A percentile compares a stretch with the other conserved stretches of the same genome.
These are phyloP conservation scores for Oryctes rhinoceros DNA, from an alignment of 1,140 invertebrate genomes.

Conservation along the genomic window DNA sequence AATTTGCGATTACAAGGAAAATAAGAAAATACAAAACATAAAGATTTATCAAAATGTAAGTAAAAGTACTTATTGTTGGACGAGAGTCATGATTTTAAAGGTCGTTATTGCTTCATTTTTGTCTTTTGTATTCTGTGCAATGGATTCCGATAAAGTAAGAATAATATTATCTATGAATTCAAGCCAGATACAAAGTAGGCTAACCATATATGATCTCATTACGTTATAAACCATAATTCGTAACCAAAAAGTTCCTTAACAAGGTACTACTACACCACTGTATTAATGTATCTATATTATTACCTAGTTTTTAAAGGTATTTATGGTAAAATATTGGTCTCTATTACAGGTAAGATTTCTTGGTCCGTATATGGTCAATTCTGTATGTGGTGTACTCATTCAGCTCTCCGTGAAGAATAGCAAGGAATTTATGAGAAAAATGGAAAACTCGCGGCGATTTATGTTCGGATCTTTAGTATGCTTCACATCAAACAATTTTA, in stretches of 20 bases:
- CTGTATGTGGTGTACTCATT: slow-evolving; percentile 12
- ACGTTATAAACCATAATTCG: too few species aligned
- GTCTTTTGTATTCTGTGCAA: too few species aligned
- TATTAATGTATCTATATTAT: too few species aligned
- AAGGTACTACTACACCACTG: too few species aligned
- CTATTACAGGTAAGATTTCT: slow-evolving; percentile 15
- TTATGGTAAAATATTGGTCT: background rate
- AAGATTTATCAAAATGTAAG: slow-evolving; percentile 25
- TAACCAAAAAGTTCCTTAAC: too few species aligned
- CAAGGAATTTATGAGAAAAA: slow-evolving; percentile 35
- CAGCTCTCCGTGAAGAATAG: background rate
- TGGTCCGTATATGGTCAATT: background rate
- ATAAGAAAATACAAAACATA: slow-evolving; percentile 21
- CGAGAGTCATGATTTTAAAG: too few species aligned
- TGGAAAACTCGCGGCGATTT: slow-evolving; percentile 66
- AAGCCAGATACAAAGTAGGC: too few species aligned
- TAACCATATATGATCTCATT: too few species aligned
- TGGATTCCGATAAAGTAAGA: too few species aligned
- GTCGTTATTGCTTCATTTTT: too few species aligned
- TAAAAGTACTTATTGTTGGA: background rate
- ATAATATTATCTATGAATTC: too few species aligned
- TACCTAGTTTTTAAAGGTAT: too few species aligned
- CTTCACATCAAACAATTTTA: slow-evolving; percentile 74
- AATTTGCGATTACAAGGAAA: slow-evolving; percentile 58
- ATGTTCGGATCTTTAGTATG: slow-evolving; percentile 78